Percentiles rank a stretch among this genome's conserved stretches.
These are phyloP conservation scores for Scartelaos histophorus DNA, from an alignment of 2,113 vertebrate species.

Conservation along the genomic window DNA sequence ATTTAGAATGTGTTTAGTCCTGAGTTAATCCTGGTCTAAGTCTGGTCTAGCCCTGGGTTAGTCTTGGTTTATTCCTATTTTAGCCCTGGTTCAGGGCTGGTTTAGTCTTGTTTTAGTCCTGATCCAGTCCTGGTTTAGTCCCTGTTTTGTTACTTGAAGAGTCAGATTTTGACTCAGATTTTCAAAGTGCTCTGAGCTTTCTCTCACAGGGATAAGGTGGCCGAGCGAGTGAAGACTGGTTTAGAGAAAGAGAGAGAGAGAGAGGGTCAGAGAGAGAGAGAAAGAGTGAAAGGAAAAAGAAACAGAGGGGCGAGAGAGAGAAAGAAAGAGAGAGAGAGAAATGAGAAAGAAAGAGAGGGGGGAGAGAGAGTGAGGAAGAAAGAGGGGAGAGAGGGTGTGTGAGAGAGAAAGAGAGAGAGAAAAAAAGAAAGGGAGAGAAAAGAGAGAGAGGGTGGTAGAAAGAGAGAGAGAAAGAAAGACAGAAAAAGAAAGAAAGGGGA, in stretches of 20 bases:
- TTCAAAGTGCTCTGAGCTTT: constrained; percentile 3
- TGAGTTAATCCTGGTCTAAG: not conserved
- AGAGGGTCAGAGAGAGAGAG: too few relatives aligned
- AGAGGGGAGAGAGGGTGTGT: too few relatives aligned
- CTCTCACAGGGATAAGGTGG: constrained; percentile 61
- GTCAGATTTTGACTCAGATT: not conserved
- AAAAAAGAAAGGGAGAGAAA: too few relatives aligned
- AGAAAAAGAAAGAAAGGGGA: not conserved
- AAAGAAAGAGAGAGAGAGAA: too few relatives aligned
- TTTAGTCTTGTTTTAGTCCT: not conserved
- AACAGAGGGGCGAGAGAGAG: too few relatives aligned
- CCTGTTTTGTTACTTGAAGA: not conserved
- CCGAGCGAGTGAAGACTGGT: constrained; percentile 19
- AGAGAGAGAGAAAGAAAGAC: too few relatives aligned
- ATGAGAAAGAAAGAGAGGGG: too few relatives aligned
- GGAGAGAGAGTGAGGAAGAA: too few relatives aligned
- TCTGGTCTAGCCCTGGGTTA: not conserved
- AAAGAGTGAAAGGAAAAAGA: too few relatives aligned
- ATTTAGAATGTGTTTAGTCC: not conserved
- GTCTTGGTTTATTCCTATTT: not conserved
- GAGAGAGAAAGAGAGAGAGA: too few relatives aligned
- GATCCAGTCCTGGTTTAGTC: not conserved
- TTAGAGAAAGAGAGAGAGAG: not conserved
- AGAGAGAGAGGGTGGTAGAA: too few relatives aligned
- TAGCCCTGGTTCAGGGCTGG: not conserved